Evolutionary conservation across 2,797 vertebrate genomes (phyloP).

Genomic region (Champsocephalus esox): DNA sequence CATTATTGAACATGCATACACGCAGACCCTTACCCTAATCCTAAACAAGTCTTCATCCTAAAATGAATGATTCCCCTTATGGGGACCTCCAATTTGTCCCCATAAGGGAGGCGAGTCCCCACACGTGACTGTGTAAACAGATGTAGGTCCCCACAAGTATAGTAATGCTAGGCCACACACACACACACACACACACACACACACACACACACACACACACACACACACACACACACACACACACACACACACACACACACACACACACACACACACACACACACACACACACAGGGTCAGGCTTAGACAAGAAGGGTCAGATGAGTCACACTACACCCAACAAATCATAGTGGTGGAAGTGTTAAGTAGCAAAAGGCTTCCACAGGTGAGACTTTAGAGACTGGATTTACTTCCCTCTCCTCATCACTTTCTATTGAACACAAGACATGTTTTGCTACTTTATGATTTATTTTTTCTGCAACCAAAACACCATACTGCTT

Average conservation of each 20-base stretch:
- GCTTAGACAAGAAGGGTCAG: conserved; percentile 64
- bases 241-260: conserved; percentile 15
- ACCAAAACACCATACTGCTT: conserved; percentile 28
- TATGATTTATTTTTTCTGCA: neutral
- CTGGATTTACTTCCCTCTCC: neutral
- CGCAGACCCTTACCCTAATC: neutral
- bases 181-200: neutral
- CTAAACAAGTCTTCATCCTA: too few species aligned
- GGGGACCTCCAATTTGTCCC: too few species aligned
- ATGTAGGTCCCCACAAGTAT: too few species aligned
- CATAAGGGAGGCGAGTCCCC: too few species aligned
- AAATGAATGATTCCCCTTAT: too few species aligned
- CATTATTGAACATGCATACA: conserved; percentile 29
- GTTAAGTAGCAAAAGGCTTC: conserved; percentile 12
- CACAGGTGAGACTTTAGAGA: conserved; percentile 22
- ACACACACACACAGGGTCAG: conserved; percentile 35
- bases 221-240: conserved; percentile 7
- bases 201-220: neutral
- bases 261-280: conserved; percentile 14
- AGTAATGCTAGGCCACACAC: neutral
- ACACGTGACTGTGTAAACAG: too few species aligned
- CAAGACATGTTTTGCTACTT: neutral
- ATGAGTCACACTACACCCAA: conserved; percentile 58
- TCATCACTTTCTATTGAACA: neutral
- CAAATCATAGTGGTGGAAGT: conserved; percentile 32